phyloP scores from a whole-genome alignment of 2,888 invertebrate species.

The Latrodectus elegans region DNA sequence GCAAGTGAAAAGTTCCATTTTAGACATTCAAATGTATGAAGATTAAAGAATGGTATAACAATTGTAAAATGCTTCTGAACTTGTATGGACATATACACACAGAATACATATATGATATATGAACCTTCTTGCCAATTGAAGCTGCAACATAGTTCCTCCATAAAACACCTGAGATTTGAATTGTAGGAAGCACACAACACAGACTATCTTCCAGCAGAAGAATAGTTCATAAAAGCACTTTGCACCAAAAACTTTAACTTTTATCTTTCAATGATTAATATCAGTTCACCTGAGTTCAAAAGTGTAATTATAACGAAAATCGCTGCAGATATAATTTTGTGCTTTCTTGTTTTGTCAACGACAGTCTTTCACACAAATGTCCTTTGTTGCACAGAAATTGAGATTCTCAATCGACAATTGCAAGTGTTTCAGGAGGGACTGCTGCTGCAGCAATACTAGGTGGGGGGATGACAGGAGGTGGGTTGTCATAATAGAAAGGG shows the following conservation, averaged over 20 bases:
- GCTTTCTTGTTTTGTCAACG: background rate
- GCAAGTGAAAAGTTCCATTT: too few species aligned
- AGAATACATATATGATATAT: constrained; percentile 43
- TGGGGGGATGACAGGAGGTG: constrained; percentile 14
- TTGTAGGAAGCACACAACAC: constrained; percentile 57
- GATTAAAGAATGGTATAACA: constrained; percentile 30
- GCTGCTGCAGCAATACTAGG: constrained; percentile 4
- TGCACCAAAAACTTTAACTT: constrained; percentile 43
- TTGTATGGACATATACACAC: constrained; percentile 30
- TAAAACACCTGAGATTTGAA: constrained; percentile 66
- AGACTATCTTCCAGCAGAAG: constrained; percentile 18
- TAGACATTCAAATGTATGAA: too few species aligned
- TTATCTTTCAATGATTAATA: constrained; percentile 6
- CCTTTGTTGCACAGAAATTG: background rate
- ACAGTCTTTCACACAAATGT: background rate
- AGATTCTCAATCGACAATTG: constrained; percentile 43
- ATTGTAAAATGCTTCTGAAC: constrained; percentile 31
- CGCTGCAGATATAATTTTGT: background rate
- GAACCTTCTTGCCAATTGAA: constrained; percentile 45
- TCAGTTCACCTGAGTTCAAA: constrained; percentile 34
- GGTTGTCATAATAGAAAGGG: constrained; percentile 57
- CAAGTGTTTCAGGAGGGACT: constrained; percentile 48
- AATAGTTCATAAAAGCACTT: constrained; percentile 57
- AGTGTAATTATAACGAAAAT: constrained; percentile 1
- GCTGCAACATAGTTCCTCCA: constrained; percentile 64